phyloP scores from a whole-genome alignment of 2,888 invertebrate species.

The Ypsolopha sequella region DNA sequence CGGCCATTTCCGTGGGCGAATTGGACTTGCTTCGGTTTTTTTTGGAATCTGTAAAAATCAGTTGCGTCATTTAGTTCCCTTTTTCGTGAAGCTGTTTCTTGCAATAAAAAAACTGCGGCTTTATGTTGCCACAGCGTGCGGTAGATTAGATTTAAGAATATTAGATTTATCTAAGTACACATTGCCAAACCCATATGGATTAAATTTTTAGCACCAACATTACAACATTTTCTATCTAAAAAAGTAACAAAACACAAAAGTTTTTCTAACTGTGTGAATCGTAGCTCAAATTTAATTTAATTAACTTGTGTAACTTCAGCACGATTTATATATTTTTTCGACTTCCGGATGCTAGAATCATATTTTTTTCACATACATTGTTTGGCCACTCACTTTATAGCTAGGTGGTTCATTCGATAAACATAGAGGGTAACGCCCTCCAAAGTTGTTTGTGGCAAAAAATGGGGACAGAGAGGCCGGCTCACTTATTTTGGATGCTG shows the following conservation, averaged over 20 bases:
- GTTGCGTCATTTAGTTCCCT: background rate
- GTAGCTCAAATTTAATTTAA: background rate
- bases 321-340: background rate
- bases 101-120: background rate
- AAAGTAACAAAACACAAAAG: background rate
- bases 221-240: no score
- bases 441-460: constrained; percentile 67
- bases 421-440: constrained; percentile 61
- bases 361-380: background rate
- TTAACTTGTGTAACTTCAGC: background rate
- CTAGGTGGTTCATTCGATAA: constrained; percentile 46
- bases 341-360: background rate
- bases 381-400: constrained; percentile 39
- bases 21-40: constrained; percentile 32
- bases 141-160: no score
- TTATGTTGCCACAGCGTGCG: no score
- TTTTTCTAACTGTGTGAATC: background rate
- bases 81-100: no score
- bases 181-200: no score
- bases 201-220: no score
- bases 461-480: constrained; percentile 63
- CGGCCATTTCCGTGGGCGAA: constrained; percentile 32
- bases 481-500: constrained; percentile 49
- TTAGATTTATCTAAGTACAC: no score
- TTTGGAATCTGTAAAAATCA: background rate